Conservation (phyloP, 1,140 invertebrate genomes). For the Heliconius melpomene region DNA sequence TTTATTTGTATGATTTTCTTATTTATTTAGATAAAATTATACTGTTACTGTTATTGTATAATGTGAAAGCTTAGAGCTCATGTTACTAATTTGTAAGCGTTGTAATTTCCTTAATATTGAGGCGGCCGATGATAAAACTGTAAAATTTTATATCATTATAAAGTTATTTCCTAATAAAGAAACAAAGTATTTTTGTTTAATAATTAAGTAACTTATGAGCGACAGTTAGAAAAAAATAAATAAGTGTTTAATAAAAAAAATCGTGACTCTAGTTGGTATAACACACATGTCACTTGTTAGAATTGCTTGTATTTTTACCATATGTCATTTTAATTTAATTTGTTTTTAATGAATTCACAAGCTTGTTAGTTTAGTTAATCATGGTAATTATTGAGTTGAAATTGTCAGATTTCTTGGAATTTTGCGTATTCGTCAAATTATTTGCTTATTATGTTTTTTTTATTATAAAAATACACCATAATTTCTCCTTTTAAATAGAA, state of each 20-base stretch:
- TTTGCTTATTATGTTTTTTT: neutral
- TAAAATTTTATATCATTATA: too few species aligned
- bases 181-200: too few species aligned
- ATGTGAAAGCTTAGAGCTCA: too few species aligned
- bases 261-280: slow-evolving; percentile 1
- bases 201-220: neutral
- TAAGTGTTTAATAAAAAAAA: neutral
- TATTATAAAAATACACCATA: neutral
- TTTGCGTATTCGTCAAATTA: neutral
- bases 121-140: too few species aligned
- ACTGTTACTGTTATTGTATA: too few species aligned
- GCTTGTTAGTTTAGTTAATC: neutral
- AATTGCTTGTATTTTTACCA: slow-evolving; percentile 5
- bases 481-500: slow-evolving; percentile 5
- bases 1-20: too few species aligned
- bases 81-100: too few species aligned
- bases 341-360: slow-evolving; percentile 7
- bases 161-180: too few species aligned
- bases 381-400: slow-evolving; percentile 3
- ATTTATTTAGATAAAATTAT: too few species aligned
- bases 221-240: neutral
- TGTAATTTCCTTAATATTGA: too few species aligned
- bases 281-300: slow-evolving; percentile 9
- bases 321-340: slow-evolving; percentile 13
- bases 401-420: neutral